Conservation (phyloP, 2,113 vertebrate species). For the Pygoscelis antarcticus region DNA sequence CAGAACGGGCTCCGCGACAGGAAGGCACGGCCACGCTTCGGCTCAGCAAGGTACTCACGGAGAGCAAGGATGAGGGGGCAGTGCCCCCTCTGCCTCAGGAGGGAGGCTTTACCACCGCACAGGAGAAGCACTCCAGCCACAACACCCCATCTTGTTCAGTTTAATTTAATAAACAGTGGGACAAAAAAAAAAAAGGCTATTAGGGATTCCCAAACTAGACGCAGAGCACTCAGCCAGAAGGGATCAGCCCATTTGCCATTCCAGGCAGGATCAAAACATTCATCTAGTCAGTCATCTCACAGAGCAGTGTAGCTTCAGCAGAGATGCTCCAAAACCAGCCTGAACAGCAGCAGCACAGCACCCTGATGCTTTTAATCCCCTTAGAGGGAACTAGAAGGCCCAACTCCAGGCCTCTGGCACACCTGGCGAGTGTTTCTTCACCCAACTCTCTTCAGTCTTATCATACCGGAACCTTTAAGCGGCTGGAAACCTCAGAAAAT, state of each 20-base stretch:
- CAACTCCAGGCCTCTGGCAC: accelerated
- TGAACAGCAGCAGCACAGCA: neutral
- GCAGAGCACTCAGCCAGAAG: neutral
- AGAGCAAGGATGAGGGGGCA: no score
- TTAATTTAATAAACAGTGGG: accelerated
- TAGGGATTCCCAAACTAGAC: neutral
- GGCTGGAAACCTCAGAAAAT: neutral
- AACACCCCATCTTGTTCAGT: accelerated
- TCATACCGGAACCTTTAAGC: accelerated
- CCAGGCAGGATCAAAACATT: no score
- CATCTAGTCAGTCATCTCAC: accelerated
- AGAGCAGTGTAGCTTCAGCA: accelerated
- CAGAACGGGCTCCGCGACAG: no score
- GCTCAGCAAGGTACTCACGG: neutral
- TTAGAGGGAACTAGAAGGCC: accelerated
- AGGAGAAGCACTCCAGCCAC: neutral
- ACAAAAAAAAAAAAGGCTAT: no score
- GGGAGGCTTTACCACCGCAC: no score
- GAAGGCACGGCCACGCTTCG: accelerated
- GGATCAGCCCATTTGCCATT: neutral
- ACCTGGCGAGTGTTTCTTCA: accelerated
- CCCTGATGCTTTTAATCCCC: accelerated
- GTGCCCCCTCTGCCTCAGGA: neutral
- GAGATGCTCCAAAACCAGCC: neutral
- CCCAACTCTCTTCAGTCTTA: neutral